phyloP scores from a whole-genome alignment of 2,797 vertebrate species.

The Vespertilio murinus region DNA sequence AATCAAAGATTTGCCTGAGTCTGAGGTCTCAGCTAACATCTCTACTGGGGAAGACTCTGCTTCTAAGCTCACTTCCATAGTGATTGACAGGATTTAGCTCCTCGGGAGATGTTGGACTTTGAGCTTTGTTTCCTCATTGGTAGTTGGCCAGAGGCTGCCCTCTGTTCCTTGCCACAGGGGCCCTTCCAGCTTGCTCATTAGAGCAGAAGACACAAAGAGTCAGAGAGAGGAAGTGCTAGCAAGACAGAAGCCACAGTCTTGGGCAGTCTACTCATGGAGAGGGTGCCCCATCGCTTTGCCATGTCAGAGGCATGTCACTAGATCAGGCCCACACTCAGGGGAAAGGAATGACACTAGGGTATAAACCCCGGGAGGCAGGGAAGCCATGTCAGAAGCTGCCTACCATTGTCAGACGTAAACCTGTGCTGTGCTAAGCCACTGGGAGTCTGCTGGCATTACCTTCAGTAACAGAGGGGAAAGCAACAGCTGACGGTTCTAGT shows the following conservation, averaged over 20 bases:
- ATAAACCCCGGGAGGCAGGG: background rate
- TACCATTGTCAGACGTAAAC: background rate
- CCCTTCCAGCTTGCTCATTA: background rate
- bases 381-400: background rate
- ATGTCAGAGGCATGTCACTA: background rate
- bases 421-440: background rate
- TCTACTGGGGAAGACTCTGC: background rate
- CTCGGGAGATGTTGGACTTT: background rate
- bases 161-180: background rate
- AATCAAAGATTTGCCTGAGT: background rate
- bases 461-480: background rate
- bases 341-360: background rate
- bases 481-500: background rate
- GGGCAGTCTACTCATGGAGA: background rate
- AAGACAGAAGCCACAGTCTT: background rate
- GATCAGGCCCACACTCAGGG: background rate
- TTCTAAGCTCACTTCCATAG: background rate
- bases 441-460: background rate
- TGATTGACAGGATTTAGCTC: background rate
- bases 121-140: background rate
- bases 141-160: background rate
- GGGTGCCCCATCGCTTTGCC: background rate
- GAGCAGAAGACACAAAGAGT: background rate
- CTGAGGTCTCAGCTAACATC: background rate
- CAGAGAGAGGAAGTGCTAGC: background rate